Percentiles rank a stretch among this genome's conserved stretches.
phyloP scores from a whole-genome alignment of 2,113 vertebrate species.

The Archocentrus centrarchus region DNA sequence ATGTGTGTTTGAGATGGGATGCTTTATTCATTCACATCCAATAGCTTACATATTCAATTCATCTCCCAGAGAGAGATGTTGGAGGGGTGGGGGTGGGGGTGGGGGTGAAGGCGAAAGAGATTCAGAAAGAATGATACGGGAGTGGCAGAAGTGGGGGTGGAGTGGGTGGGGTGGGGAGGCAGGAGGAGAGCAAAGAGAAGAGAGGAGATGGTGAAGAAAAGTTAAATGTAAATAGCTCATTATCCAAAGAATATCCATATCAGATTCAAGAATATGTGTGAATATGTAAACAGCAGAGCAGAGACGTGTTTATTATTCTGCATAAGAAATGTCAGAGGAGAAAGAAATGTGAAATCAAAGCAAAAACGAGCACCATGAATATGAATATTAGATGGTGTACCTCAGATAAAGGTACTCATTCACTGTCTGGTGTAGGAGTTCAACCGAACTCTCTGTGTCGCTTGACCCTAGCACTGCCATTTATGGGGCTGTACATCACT shows the following conservation, averaged over 20 bases:
- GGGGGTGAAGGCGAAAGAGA: conserved; percentile 40
- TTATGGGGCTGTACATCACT: not conserved
- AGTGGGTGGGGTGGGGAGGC: not conserved
- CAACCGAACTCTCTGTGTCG: not conserved
- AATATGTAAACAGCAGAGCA: conserved; percentile 76
- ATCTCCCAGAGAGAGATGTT: conserved; percentile 59
- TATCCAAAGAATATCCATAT: conserved; percentile 74
- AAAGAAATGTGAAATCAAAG: conserved; percentile 67
- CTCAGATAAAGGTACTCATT: conserved; percentile 59
- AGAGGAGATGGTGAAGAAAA: conserved; percentile 45
- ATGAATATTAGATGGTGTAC: conserved; percentile 72
- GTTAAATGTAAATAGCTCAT: conserved; percentile 77
- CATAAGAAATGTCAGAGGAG: conserved; percentile 56
- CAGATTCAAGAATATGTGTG: conserved; percentile 69
- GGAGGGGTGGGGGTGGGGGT: not conserved
- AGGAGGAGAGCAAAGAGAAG: conserved; percentile 19
- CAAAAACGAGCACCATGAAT: conserved; percentile 71
- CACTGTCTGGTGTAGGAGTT: conserved; percentile 20
- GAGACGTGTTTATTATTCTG: conserved; percentile 71
- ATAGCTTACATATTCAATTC: conserved; percentile 77
- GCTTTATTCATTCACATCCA: conserved; percentile 80
- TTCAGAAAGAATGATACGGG: not conserved
- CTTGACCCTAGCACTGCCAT: conserved; percentile 43
- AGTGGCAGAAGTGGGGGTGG: not conserved
- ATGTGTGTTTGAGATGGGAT: conserved; percentile 77